phyloP scores from a whole-genome alignment of 2,113 vertebrate genomes.

The Patagioenas fasciata region DNA sequence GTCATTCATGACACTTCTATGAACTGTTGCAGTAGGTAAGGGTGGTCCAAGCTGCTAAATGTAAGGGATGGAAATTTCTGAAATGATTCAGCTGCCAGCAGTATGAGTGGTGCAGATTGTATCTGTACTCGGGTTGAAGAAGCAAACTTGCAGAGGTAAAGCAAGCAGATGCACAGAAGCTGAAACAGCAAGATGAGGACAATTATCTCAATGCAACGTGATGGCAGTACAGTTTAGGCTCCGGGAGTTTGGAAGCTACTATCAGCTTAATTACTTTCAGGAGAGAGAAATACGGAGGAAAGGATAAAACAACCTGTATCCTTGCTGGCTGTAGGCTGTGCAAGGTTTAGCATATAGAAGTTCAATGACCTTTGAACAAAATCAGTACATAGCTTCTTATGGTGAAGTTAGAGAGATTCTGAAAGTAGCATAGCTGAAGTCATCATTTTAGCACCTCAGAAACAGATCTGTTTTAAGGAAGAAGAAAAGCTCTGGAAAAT shows the following conservation, averaged over 20 bases:
- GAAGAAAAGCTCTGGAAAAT: neutral
- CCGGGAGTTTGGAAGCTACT: neutral
- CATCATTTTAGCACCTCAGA: neutral
- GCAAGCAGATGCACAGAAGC: neutral
- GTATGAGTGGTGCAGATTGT: rapidly evolving
- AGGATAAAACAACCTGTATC: neutral
- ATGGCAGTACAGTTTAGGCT: neutral
- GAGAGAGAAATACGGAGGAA: neutral
- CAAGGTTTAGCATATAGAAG: neutral
- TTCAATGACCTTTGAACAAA: neutral
- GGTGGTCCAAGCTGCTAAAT: neutral
- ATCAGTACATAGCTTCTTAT: neutral
- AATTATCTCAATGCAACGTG: neutral
- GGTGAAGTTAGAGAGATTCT: neutral
- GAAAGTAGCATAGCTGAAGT: neutral
- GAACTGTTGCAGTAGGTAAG: neutral
- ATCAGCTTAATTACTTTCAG: neutral
- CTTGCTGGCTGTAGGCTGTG: neutral
- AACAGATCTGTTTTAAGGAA: neutral
- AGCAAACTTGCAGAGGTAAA: neutral
- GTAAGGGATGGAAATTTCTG: neutral
- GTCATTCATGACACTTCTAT: neutral
- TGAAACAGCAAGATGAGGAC: neutral
- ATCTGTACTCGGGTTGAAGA: neutral
- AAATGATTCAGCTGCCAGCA: neutral